Evolutionary conservation across 2,888 invertebrate genomes (phyloP).

Genomic region (Oligia fasciuncula): DNA sequence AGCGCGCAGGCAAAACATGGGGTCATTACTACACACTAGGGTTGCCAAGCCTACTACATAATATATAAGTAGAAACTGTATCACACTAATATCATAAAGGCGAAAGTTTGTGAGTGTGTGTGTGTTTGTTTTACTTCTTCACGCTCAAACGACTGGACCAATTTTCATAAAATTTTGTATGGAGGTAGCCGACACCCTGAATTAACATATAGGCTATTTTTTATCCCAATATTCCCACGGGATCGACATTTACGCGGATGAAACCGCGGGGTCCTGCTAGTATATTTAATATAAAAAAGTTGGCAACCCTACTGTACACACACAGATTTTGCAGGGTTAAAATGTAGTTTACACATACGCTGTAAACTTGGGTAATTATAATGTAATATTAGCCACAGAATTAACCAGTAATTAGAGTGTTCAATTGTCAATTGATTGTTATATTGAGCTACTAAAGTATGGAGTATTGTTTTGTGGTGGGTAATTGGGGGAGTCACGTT

Average conservation of each 20-base stretch:
- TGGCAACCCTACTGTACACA: slow-evolving; percentile 41
- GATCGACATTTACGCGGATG: too few species aligned
- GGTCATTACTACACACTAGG: slow-evolving; percentile 56
- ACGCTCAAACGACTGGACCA: too few species aligned
- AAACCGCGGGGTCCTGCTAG: not conserved
- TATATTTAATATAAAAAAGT: not conserved
- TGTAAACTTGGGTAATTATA: slow-evolving; percentile 43
- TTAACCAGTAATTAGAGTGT: slow-evolving; percentile 35
- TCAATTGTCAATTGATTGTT: not conserved
- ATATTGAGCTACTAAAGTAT: not conserved
- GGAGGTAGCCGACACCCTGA: too few species aligned
- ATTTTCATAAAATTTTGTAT: too few species aligned
- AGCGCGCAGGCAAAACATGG: slow-evolving; percentile 51
- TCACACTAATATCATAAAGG: too few species aligned
- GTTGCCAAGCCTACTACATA: not conserved
- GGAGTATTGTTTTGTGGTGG: not conserved
- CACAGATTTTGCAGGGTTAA: slow-evolving; percentile 61
- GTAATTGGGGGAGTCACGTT: too few species aligned
- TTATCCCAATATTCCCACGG: too few species aligned
- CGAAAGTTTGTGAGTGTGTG: too few species aligned
- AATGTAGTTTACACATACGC: slow-evolving; percentile 39
- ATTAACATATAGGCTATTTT: too few species aligned
- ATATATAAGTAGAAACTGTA: too few species aligned
- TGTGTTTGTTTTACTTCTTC: too few species aligned
- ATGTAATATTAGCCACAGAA: slow-evolving; percentile 32